Evolutionary conservation across 2,113 vertebrate species (phyloP).

Genomic region (Pteropus alecto): DNA sequence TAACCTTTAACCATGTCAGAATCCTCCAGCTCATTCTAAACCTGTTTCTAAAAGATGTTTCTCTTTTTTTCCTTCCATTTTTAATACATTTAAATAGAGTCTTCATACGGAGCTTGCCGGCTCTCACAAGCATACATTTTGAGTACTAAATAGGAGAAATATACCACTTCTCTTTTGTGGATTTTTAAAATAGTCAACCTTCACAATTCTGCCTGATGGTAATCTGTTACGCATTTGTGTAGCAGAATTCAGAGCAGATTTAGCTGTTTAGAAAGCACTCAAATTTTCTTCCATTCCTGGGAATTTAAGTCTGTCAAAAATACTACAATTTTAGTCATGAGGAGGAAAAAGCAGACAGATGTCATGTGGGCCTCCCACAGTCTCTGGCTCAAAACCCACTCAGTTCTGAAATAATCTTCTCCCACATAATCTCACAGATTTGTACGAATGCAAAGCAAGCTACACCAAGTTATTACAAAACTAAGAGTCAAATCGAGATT

Average conservation of each 20-base stretch:
- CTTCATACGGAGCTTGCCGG: not conserved
- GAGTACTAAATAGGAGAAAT: conserved; percentile 21
- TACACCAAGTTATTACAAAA: conserved; percentile 2
- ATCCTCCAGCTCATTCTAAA: not conserved
- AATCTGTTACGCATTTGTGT: conserved; percentile 27
- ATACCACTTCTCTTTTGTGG: not conserved
- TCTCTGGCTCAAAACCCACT: conserved; percentile 69
- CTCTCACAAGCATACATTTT: not conserved
- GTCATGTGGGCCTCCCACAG: conserved; percentile 55
- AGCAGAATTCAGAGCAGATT: conserved; percentile 45
- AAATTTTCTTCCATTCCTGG: conserved; percentile 37
- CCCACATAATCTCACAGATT: conserved; percentile 49
- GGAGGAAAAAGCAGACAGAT: conserved; percentile 57
- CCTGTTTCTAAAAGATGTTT: not conserved
- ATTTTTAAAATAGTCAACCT: conserved; percentile 23
- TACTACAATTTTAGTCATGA: conserved; percentile 58
- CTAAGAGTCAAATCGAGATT: not conserved
- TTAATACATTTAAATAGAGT: not conserved
- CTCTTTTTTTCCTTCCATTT: not conserved
- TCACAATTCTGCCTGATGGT: not conserved
- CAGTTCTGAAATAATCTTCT: conserved; percentile 55
- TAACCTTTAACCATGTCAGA: not conserved
- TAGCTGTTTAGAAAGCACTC: conserved; percentile 54
- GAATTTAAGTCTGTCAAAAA: conserved; percentile 62
- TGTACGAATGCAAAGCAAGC: conserved; percentile 30